Base-by-base conservation (phyloP, 2,113 vertebrate species). In the Syngnathus typhle region DNA sequence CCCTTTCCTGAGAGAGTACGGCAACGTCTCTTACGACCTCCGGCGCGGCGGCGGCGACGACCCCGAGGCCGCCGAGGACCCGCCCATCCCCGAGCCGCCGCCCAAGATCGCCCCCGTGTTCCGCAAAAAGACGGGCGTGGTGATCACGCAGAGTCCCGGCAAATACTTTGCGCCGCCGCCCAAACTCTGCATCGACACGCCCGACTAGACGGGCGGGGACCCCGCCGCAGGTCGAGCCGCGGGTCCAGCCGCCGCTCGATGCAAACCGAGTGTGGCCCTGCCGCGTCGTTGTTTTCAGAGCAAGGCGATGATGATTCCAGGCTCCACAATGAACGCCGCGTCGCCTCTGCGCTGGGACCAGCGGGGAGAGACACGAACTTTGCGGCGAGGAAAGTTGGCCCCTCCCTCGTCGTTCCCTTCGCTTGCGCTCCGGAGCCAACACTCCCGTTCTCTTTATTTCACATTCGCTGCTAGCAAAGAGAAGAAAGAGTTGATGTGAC, bases 71-170 rank as follows among this genome's bases (percentile, higher is more conserved):
- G 87, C 87, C 0, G 97, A 99, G 75, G 96, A 99, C 65, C 90
- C 89, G 0, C 94, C 96, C 1, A 77, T 93, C 56, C 94, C 94
- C 0, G 96, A 98, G 77, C 92, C 94, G 0, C 94, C 94, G 0
- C 94, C 94, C 16, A 99, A 99, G 89, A 96, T 98, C 3, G 94
- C 94, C 21, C 96, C 95, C 11, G 94, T 98, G 91, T 98, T 99
- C 84, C 93, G 93, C 74, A 99, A 99, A 90, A 98, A 99, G 88
- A 93, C 93, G 1, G 95, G 96, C 1, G 96, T 97, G 23, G 97
- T 98, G 66, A 96, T 99, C 84, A 98, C 96, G 0, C 97, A 99
- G 83, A 99, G 96, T 67, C 97, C 97, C 3, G 97, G 96, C 23
- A 98, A 98, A 71, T 98, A 98, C 0, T 94, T 96, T 5, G 93